Conservation (phyloP, 2,888 invertebrate species). For the Drosophila ustulata region DNA sequence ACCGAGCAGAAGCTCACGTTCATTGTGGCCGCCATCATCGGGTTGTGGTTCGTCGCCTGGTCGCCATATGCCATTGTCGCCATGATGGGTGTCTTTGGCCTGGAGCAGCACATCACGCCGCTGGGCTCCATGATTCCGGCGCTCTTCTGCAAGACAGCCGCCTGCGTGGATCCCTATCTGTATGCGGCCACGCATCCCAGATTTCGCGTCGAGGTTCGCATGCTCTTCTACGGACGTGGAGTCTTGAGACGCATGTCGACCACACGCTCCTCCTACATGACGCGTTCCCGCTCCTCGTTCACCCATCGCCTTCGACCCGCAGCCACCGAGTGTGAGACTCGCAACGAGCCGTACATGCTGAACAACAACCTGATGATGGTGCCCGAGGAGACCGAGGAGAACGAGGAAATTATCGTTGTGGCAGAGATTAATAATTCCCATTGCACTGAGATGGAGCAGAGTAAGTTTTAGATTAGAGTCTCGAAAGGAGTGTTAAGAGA, state of each 20-base stretch:
- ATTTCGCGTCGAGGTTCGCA: constrained; percentile 87
- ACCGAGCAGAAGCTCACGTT: constrained; percentile 90
- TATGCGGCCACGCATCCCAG: constrained; percentile 92
- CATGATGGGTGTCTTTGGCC: constrained; percentile 89
- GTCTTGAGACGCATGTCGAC: constrained; percentile 76
- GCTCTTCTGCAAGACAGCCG: constrained; percentile 92
- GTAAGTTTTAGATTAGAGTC: constrained; percentile 63
- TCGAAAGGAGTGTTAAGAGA: background rate
- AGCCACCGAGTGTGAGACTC: constrained; percentile 39
- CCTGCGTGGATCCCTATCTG: constrained; percentile 92
- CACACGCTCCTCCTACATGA: constrained; percentile 79
- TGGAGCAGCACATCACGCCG: constrained; percentile 89
- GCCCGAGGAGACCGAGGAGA: constrained; percentile 78
- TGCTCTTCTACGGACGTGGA: constrained; percentile 75
- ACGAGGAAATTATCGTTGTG: constrained; percentile 68
- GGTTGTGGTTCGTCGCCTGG: constrained; percentile 92
- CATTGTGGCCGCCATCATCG: constrained; percentile 89
- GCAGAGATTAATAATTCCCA: constrained; percentile 65
- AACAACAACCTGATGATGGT: constrained; percentile 76
- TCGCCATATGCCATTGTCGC: constrained; percentile 92
- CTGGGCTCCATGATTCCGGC: constrained; percentile 91
- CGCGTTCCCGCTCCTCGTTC: constrained; percentile 75
- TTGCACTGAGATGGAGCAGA: constrained; percentile 59
- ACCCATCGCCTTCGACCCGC: constrained; percentile 66
- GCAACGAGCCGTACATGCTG: constrained; percentile 53